Conservation (phyloP, 2,797 vertebrate species). For the Myiothlypis chrysogaster region DNA sequence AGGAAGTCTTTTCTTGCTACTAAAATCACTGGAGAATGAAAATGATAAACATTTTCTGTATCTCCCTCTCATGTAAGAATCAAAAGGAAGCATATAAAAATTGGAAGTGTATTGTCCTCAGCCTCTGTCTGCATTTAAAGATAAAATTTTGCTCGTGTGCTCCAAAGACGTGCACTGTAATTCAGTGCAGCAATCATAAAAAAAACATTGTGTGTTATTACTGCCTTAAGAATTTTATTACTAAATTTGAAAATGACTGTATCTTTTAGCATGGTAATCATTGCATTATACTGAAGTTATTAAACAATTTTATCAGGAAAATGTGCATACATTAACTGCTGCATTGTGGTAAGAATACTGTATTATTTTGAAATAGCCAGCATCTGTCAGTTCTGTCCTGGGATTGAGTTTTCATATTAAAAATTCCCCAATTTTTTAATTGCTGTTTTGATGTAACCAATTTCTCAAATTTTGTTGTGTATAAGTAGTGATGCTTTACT, state of each 20-base stretch:
- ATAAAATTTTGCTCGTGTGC: neutral
- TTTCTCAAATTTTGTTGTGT: neutral
- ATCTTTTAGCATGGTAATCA: neutral
- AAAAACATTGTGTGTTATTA: neutral
- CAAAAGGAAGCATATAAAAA: neutral
- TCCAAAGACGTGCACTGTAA: neutral
- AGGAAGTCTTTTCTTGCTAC: neutral
- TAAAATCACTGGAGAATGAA: neutral
- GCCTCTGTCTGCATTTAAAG: neutral
- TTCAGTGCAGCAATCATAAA: neutral
- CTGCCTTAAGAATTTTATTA: neutral
- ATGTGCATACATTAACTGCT: neutral
- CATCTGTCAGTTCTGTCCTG: neutral
- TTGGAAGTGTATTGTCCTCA: neutral
- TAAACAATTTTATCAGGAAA: neutral
- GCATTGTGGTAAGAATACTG: neutral
- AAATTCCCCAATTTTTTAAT: neutral
- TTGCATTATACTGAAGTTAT: neutral
- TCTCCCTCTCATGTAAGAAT: neutral
- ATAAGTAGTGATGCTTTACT: neutral
- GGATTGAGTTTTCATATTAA: neutral
- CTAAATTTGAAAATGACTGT: neutral
- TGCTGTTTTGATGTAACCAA: neutral
- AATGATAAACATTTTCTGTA: neutral
- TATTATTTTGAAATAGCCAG: neutral